A percentile compares a stretch with the other conserved stretches of the same genome.
Evolutionary conservation across 2,797 vertebrate species (phyloP).

Genomic region (Semaprochilodus insignis): DNA sequence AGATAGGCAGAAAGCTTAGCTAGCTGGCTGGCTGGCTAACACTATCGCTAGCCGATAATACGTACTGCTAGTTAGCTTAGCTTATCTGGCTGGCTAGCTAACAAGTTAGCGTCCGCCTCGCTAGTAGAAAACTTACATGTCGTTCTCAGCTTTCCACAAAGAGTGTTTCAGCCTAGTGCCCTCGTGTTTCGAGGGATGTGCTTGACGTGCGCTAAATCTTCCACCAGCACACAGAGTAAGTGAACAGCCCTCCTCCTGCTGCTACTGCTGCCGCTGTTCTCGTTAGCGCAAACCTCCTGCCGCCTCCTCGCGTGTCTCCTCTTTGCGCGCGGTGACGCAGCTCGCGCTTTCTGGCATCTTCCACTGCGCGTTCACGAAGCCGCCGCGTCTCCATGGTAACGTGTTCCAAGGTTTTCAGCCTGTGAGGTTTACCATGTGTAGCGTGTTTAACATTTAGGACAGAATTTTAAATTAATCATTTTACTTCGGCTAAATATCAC

Average conservation of each 20-base stretch:
- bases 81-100: slow-evolving; percentile 32
- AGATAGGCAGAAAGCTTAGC: neutral
- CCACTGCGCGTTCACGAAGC: slow-evolving; percentile 40
- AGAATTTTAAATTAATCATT: too few species aligned
- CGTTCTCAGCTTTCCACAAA: slow-evolving; percentile 37
- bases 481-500: too few species aligned
- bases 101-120: slow-evolving; percentile 38
- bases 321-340: slow-evolving; percentile 58
- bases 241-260: neutral
- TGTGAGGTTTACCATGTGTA: too few species aligned
- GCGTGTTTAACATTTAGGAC: too few species aligned
- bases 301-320: slow-evolving; percentile 65
- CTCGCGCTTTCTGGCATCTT: slow-evolving; percentile 60
- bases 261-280: too few species aligned
- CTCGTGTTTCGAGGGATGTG: slow-evolving; percentile 6
- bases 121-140: slow-evolving; percentile 57
- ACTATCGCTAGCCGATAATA: neutral
- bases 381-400: slow-evolving; percentile 41
- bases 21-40: neutral
- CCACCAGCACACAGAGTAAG: neutral
- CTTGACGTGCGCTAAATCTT: neutral
- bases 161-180: neutral
- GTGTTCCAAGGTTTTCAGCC: neutral
- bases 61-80: slow-evolving; percentile 19
- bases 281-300: neutral